Base-by-base conservation (phyloP, 2,113 vertebrate genomes). In the Diadophis punctatus region DNA sequence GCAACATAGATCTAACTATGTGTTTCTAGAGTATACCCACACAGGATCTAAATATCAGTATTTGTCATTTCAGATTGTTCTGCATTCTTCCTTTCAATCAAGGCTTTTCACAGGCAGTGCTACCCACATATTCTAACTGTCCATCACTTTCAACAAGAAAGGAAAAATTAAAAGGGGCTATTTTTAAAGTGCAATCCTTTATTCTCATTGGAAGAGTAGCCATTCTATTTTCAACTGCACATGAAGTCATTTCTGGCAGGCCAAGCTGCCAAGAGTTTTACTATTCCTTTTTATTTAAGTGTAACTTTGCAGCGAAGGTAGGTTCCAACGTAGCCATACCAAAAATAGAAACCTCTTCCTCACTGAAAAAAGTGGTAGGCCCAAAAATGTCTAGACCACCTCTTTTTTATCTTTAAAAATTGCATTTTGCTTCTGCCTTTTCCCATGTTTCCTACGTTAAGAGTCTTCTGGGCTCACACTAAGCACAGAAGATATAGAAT, bases 21-120 rank as follows among this genome's bases (percentile, higher is more conserved):
- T 27, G 25, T 55, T 93, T 68, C 63, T 92, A 85, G 18, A 91
- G 11, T 68, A 88, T 18, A 30, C 1, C 51, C 91, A 9, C 85
- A 49, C 16, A 12, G 80, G 95, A 91, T 46, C 27, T 93, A 93
- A 95, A 95, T n/a, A 89, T 39, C 91, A 22, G 22, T 56, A 48
- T 90, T 53, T 90, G 3, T 80, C 27, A 88, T 46, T 88, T 88
- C 22, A 30, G 58, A 60, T 1, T 8, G 9, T 53, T 53, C 56
- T 52, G 48, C 5, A 87, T 86, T 51, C 9, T 58, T 58, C 16
- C 22, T n/a, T 49, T n/a, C 48, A 43, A 48, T 60, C 16, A 55
- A 27, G 84, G 58, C 49, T 51, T 91, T 91, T 49, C 84, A 91
- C 20, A 51, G 53, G 6, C 22, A 16, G 4, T 23, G 25, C 46